A percentile compares a stretch with the other conserved stretches of the same genome.
phyloP scores from a whole-genome alignment of 2,888 invertebrate genomes.

The Euplagia quadripunctaria region DNA sequence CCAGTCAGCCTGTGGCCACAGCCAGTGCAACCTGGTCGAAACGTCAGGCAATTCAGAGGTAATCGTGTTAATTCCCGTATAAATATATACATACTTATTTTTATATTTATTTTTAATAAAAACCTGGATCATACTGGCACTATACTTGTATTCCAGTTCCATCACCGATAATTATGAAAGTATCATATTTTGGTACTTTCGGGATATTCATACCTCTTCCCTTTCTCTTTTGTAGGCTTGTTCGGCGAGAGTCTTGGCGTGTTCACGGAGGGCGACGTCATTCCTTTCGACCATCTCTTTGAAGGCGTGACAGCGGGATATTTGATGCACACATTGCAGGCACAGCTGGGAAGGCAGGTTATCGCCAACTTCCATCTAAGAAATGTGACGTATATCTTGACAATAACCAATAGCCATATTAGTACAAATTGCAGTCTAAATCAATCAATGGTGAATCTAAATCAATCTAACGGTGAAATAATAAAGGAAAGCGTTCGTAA shows the following conservation, averaged over 20 bases:
- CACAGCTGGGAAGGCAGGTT: slow-evolving; percentile 89
- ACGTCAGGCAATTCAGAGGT: no score
- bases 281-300: slow-evolving; percentile 88
- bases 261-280: slow-evolving; percentile 86
- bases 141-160: neutral
- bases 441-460: no score
- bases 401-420: neutral
- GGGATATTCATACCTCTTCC: slow-evolving; percentile 58
- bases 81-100: no score
- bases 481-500: no score
- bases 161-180: neutral
- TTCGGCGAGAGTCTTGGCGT: slow-evolving; percentile 66
- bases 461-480: no score
- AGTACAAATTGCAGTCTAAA: neutral
- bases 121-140: no score
- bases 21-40: no score
- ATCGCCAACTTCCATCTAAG: slow-evolving; percentile 86
- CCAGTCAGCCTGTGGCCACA: no score
- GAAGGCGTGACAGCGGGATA: slow-evolving; percentile 89
- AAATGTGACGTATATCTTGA: neutral
- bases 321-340: slow-evolving; percentile 89
- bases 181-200: neutral
- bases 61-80: no score
- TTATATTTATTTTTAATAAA: no score
- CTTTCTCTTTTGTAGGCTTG: slow-evolving; percentile 64